Evolutionary conservation across 2,113 vertebrate genomes (phyloP).

Genomic region (human): DNA sequence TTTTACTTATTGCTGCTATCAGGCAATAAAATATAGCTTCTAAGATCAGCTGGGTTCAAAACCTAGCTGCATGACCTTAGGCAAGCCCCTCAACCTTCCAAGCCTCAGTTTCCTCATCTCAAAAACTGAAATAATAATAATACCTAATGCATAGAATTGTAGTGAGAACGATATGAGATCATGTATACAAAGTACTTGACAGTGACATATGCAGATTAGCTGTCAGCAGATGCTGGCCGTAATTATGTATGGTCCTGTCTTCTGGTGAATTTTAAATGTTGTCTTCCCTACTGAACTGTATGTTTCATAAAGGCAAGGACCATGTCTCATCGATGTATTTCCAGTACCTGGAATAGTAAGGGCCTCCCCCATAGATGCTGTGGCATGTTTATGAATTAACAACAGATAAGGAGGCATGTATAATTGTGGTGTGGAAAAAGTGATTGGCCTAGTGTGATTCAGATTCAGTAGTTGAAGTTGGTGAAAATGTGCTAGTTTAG

Average conservation of each 20-base stretch:
- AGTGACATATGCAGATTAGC: neutral
- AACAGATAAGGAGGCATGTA: neutral
- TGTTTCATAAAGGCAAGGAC: neutral
- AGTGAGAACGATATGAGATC: neutral
- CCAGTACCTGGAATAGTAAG: neutral
- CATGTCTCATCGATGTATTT: neutral
- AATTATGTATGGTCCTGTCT: neutral
- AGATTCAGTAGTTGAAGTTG: neutral
- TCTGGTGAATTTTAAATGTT: neutral
- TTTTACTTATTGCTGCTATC: neutral
- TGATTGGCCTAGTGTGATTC: neutral
- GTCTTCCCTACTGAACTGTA: neutral
- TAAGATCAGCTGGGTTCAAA: neutral
- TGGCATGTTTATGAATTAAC: too few species aligned
- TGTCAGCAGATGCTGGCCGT: neutral
- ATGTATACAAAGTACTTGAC: neutral
- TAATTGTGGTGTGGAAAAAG: neutral
- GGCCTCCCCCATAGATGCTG: neutral
- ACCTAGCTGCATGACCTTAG: neutral
- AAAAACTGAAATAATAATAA: neutral
- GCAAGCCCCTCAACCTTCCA: neutral
- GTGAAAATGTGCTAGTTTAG: neutral
- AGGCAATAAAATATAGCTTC: neutral
- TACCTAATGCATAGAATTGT: neutral
- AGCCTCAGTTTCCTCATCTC: neutral